These are phyloP conservation scores for Paradoxurus hermaphroditus DNA, from an alignment of 2,113 vertebrate species.

Conservation along the genomic window DNA sequence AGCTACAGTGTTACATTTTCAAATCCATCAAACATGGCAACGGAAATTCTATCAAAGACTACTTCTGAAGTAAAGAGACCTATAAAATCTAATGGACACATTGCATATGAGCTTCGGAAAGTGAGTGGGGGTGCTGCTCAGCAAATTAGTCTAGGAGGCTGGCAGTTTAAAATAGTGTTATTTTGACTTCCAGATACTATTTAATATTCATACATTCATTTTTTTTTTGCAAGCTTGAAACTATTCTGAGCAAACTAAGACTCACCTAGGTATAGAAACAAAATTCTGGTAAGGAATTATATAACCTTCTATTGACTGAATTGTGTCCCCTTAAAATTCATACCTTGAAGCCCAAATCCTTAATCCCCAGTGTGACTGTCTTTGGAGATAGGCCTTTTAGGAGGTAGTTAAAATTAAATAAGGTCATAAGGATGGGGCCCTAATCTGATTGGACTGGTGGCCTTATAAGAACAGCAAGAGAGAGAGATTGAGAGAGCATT, in stretches of 20 bases:
- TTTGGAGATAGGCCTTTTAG: not conserved
- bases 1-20: not conserved
- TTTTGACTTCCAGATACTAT: not conserved
- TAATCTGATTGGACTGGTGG: not conserved
- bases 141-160: not conserved
- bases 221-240: not conserved
- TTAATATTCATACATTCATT: not conserved
- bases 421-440: not conserved
- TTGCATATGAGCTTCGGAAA: not conserved
- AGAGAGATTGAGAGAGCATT: not conserved
- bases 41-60: not conserved
- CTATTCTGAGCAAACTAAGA: not conserved
- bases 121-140: not conserved
- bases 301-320: not conserved
- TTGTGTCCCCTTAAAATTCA: not conserved
- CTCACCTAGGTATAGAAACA: not conserved
- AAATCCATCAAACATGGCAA: not conserved
- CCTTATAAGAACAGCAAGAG: not conserved
- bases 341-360: not conserved
- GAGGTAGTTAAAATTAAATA: not conserved
- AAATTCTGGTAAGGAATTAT: not conserved
- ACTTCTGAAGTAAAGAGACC: not conserved
- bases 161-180: not conserved
- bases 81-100: not conserved
- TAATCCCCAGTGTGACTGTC: not conserved